Percentiles rank a stretch among this genome's conserved stretches.
Evolutionary conservation across 1,140 invertebrate genomes (phyloP).

Genomic region (Tribolium madens): DNA sequence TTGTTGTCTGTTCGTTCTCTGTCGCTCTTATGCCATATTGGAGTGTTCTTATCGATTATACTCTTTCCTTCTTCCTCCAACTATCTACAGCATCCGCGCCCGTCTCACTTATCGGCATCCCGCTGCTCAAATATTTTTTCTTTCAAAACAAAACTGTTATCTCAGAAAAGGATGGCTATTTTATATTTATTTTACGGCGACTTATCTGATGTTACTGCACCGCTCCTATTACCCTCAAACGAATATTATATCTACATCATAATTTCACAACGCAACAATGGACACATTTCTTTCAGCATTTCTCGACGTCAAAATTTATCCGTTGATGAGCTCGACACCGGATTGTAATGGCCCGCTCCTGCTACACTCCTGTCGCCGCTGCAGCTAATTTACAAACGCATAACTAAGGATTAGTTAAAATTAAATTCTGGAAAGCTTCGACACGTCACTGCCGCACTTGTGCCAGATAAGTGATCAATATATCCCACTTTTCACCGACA

Average conservation of each 20-base stretch:
- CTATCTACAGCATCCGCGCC: not conserved
- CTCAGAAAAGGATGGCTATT: constrained; percentile 29
- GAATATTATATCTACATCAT: constrained; percentile 27
- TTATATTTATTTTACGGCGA: constrained; percentile 38
- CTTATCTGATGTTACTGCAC: constrained; percentile 22
- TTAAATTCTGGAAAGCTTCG: not conserved
- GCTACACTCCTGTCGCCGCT: not conserved
- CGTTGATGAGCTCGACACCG: not conserved
- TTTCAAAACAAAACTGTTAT: constrained; percentile 39
- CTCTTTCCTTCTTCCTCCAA: constrained; percentile 15
- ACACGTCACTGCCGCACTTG: not conserved
- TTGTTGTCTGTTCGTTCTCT: constrained; percentile 33
- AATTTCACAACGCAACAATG: constrained; percentile 18
- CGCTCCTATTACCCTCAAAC: constrained; percentile 25
- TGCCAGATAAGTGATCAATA: not conserved
- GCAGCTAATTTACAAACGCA: not conserved
- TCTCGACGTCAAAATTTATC: not conserved
- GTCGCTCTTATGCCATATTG: constrained; percentile 19
- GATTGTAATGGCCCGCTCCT: not conserved
- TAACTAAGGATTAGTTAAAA: not conserved
- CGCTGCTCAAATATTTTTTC: constrained; percentile 36
- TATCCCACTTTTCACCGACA: not conserved
- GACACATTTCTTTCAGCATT: not conserved
- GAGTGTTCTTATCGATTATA: constrained; percentile 48
- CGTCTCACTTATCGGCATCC: constrained; percentile 43